phyloP scores from a whole-genome alignment of 2,797 vertebrate genomes.

The Spondyliosoma cantharus region DNA sequence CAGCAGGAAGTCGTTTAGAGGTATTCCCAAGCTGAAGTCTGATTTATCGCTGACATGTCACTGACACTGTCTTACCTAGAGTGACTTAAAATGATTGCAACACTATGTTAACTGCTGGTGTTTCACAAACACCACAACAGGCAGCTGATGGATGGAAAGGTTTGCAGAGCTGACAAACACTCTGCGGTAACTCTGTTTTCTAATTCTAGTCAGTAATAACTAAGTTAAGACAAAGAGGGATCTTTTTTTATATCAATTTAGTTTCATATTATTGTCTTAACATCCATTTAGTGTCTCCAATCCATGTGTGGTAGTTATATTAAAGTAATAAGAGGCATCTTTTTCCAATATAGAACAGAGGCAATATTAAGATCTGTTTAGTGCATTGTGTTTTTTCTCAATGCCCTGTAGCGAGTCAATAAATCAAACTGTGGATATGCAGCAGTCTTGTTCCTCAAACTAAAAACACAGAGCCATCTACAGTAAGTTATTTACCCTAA shows the following conservation, averaged over 20 bases:
- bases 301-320: not conserved
- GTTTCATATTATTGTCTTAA: not conserved
- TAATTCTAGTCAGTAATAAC: not conserved
- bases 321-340: conserved; percentile 6
- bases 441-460: conserved; percentile 17
- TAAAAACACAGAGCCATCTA: not conserved
- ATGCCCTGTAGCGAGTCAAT: conserved; percentile 13
- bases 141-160: not conserved
- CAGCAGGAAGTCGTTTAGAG: conserved; percentile 51
- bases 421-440: conserved; percentile 9
- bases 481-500: not conserved
- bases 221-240: not conserved
- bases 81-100: conserved; percentile 11
- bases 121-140: not conserved
- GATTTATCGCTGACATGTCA: conserved; percentile 45
- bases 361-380: conserved; percentile 8
- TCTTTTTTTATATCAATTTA: not conserved
- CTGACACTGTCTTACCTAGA: conserved; percentile 35
- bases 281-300: not conserved
- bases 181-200: not conserved
- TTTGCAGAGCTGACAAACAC: not conserved
- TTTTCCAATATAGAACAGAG: conserved; percentile 18
- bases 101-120: not conserved
- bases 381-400: not conserved
- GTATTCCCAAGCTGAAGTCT: conserved; percentile 46